Evolutionary conservation across 2,797 vertebrate genomes (phyloP).

Genomic region (Hydrolagus colliei): DNA sequence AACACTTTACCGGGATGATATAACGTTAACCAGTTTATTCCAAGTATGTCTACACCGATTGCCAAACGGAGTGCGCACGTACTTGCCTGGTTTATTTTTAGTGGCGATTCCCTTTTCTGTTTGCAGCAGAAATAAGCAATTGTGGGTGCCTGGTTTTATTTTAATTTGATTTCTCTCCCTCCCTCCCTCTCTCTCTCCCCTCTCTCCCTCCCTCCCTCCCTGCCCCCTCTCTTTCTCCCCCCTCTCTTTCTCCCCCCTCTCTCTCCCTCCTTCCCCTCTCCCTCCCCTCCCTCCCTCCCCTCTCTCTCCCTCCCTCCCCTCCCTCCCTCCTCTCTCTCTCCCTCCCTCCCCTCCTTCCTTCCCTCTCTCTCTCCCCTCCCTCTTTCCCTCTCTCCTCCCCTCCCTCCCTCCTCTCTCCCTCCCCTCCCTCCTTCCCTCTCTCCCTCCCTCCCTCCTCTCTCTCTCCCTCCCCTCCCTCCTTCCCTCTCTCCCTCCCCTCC

Average conservation of each 20-base stretch:
- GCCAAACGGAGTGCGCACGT: not conserved
- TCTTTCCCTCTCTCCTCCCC: no score
- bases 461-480: not conserved
- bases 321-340: not conserved
- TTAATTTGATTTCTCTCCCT: not conserved
- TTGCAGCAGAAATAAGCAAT: conserved; percentile 15
- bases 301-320: conserved; percentile 33
- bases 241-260: conserved; percentile 53
- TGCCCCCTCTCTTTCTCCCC: no score
- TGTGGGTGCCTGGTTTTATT: not conserved
- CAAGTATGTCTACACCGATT: not conserved
- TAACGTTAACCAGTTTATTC: not conserved
- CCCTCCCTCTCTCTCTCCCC: no score
- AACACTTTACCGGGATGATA: not conserved
- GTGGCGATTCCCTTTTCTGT: not conserved
- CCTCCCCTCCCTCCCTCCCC: conserved; percentile 58
- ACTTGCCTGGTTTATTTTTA: conserved; percentile 4
- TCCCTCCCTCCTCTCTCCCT: no score
- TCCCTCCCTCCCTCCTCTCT: no score
- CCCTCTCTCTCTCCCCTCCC: conserved; percentile 10
- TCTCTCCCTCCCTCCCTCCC: conserved; percentile 36
- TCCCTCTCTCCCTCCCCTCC: not conserved
- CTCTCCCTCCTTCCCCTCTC: conserved; percentile 60
- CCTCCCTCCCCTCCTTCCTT: conserved; percentile 32
- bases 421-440: no score